Conservation (phyloP, 2,113 vertebrate species). For the Sialia sialis region DNA sequence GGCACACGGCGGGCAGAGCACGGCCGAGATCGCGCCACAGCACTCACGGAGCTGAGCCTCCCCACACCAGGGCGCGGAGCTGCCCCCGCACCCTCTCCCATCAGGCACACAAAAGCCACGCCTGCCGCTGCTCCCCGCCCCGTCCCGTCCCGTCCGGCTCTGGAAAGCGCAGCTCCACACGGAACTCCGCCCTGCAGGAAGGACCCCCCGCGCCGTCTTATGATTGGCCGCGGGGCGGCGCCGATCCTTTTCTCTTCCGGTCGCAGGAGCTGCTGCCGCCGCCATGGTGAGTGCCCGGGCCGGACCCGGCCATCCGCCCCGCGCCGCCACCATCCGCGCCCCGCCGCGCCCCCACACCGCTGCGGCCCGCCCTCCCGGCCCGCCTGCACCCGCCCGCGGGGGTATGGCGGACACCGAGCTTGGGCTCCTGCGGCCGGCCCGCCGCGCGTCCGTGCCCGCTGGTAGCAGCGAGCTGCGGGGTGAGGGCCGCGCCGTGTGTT, state of each 20-base stretch:
- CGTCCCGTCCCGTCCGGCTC: rapidly evolving
- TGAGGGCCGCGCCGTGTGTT: neutral
- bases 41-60: rapidly evolving
- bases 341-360: rapidly evolving
- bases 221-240: neutral
- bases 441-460: rapidly evolving
- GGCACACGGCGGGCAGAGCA: rapidly evolving
- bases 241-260: conserved; percentile 70
- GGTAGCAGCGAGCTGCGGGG: rapidly evolving
- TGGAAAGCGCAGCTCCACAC: rapidly evolving
- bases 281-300: neutral
- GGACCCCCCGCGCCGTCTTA: conserved; percentile 26
- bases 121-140: rapidly evolving
- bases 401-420: rapidly evolving
- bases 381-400: rapidly evolving
- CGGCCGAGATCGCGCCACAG: rapidly evolving
- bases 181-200: rapidly evolving
- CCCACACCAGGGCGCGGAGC: rapidly evolving
- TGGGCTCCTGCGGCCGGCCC: rapidly evolving
- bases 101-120: neutral
- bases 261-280: rapidly evolving
- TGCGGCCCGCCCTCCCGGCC: rapidly evolving
- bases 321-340: neutral
- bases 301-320: rapidly evolving
- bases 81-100: rapidly evolving